A percentile compares a stretch with the other conserved stretches of the same genome.
phyloP scores from a whole-genome alignment of 2,113 vertebrate species.

The Aramus guarauna region DNA sequence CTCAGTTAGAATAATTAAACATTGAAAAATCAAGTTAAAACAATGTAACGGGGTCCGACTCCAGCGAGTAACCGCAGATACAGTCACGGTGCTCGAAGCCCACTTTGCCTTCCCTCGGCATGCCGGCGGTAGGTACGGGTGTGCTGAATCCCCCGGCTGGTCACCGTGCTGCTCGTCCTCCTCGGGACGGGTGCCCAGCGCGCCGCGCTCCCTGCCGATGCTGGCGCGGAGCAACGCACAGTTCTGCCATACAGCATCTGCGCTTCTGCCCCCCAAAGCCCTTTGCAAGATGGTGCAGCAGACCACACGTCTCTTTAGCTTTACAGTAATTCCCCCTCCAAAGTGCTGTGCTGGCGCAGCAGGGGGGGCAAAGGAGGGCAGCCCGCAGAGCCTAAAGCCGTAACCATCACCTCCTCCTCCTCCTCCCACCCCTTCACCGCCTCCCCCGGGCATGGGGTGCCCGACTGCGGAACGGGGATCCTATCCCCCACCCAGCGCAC shows the following conservation, averaged over 20 bases:
- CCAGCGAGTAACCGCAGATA: background rate
- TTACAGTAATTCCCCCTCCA: background rate
- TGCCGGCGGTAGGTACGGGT: too few relatives aligned
- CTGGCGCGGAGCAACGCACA: background rate
- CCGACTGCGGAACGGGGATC: too few relatives aligned
- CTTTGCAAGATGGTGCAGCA: background rate
- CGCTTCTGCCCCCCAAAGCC: background rate
- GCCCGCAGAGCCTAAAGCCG: background rate
- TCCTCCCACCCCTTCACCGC: background rate
- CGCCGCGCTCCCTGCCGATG: background rate
- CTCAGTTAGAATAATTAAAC: constrained; percentile 23
- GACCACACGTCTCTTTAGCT: background rate
- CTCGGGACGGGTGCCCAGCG: rapidly evolving
- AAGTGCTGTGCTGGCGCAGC: background rate
- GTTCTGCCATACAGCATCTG: too few relatives aligned
- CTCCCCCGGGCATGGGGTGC: too few relatives aligned
- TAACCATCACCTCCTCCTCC: background rate
- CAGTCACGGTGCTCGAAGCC: background rate
- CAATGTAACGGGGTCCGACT: background rate
- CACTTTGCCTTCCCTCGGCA: rapidly evolving
- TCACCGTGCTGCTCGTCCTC: rapidly evolving
- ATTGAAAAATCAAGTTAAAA: background rate
- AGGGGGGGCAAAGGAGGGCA: background rate
- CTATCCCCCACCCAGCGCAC: too few relatives aligned
- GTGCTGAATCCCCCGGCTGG: background rate